Base-by-base conservation (phyloP, 2,113 vertebrate genomes). In the Scopus umbretta region DNA sequence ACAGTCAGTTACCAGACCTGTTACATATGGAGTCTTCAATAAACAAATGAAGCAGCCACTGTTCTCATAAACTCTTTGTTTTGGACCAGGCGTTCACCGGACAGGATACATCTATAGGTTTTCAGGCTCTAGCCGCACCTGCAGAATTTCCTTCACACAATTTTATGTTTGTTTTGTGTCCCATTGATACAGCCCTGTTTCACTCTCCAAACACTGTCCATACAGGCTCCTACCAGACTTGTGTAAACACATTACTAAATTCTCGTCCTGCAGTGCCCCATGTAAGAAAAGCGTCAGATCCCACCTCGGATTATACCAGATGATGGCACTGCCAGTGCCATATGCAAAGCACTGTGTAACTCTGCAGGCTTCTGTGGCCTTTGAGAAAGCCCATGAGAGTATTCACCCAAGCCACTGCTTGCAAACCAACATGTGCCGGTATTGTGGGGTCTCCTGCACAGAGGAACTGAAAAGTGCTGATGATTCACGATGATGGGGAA, bases 361-460 rank as follows among this genome's bases (percentile, higher is more conserved):
- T 19, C 43, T 22, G 29, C 5, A 56, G 30, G 10, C 19, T 53
- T 27, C 42, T 21, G n/a, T 38, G 45, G 15, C 50, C 58, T 59
- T 4, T 8, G 5, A 61, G 40, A 76, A 92, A 75, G 25, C 18
- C 68, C 75, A 32, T 13, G 6, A 20, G 29, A 47, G 9, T 3
- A 26, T 72, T 47, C 50, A n/a, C 8, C 30, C 9, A 30, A 32
- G 45, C 5, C 11, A 65, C n/a, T 13, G 32, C 34, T 61, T 49
- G 30, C 58, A 38, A 68, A 56, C 34, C 4, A 3, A n/a, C 16
- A 20, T 2, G 0, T 23, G 14, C 18, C 4, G 1, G 26, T 38
- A 19, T 4, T 40, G 30, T 12, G 10, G 43, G 27, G 43, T 80
- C n/a, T 25, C 14, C 20, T 29, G 20, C 4, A 19, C 14, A 70